A percentile compares a stretch with the other conserved stretches of the same genome.
These are phyloP conservation scores for Dasypus novemcinctus DNA, from an alignment of 2,113 vertebrate species.

Conservation along the genomic window DNA sequence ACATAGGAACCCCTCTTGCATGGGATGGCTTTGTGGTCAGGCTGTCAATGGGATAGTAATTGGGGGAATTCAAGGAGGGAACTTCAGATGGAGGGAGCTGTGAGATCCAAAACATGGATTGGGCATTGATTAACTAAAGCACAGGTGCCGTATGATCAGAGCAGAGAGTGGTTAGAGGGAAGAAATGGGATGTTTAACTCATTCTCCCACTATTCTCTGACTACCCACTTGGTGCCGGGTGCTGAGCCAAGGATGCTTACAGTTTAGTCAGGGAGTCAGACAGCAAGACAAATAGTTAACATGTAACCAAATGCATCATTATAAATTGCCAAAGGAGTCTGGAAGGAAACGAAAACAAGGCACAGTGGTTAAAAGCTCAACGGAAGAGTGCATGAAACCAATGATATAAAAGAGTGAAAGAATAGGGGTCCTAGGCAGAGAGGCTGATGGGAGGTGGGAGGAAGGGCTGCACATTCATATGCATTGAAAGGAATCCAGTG, in stretches of 20 bases:
- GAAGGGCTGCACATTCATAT: accelerated
- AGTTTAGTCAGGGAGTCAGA: background rate
- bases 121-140: no score
- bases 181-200: background rate
- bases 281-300: background rate
- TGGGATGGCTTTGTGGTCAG: background rate
- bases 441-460: accelerated
- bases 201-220: background rate
- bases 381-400: background rate
- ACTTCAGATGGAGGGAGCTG: background rate
- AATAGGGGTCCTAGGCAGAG: background rate
- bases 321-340: background rate
- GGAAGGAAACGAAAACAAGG: background rate
- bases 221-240: background rate
- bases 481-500: no score
- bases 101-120: accelerated
- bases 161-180: no score
- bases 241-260: background rate
- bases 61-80: no score
- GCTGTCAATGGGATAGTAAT: background rate
- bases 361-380: background rate
- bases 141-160: background rate
- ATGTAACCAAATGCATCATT: background rate
- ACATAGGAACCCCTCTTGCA: background rate
- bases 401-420: no score